These are phyloP conservation scores for Torymus aiolomorphi DNA, from an alignment of 2,888 invertebrate genomes.

Conservation along the genomic window DNA sequence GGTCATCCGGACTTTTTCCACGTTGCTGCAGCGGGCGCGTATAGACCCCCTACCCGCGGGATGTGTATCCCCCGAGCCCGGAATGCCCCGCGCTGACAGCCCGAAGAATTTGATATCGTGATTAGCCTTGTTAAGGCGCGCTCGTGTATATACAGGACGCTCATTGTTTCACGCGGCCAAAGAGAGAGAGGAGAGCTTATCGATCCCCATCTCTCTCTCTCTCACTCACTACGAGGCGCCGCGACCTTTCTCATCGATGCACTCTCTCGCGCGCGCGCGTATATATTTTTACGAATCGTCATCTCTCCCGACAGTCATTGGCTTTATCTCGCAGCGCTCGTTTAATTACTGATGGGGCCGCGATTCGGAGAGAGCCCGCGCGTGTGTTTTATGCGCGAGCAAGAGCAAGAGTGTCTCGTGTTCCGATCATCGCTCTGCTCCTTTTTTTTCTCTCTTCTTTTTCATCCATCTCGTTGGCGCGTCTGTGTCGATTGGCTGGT, in stretches of 20 bases:
- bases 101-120: constrained; percentile 75
- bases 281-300: constrained; percentile 47
- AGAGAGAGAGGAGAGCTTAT: constrained; percentile 3
- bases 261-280: constrained; percentile 11
- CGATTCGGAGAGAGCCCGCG: constrained; percentile 28
- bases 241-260: constrained; percentile 51
- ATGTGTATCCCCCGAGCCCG: constrained; percentile 42
- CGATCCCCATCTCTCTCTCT: too few species aligned
- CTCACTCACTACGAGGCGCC: constrained; percentile 17
- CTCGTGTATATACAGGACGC: constrained; percentile 43
- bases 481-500: too few species aligned
- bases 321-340: constrained; percentile 38
- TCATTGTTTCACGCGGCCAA: constrained; percentile 61
- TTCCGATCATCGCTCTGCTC: too few species aligned
- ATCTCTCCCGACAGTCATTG: constrained; percentile 45
- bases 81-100: constrained; percentile 74
- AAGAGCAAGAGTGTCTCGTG: too few species aligned
- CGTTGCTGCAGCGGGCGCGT: constrained; percentile 66
- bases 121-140: constrained; percentile 67
- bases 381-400: too few species aligned
- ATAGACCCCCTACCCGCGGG: constrained; percentile 35
- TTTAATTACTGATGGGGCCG: constrained; percentile 52
- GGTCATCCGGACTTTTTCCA: constrained; percentile 72
- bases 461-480: too few species aligned
- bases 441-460: too few species aligned